phyloP scores from a whole-genome alignment of 2,113 vertebrate species.

The Cheirogaleus medius region DNA sequence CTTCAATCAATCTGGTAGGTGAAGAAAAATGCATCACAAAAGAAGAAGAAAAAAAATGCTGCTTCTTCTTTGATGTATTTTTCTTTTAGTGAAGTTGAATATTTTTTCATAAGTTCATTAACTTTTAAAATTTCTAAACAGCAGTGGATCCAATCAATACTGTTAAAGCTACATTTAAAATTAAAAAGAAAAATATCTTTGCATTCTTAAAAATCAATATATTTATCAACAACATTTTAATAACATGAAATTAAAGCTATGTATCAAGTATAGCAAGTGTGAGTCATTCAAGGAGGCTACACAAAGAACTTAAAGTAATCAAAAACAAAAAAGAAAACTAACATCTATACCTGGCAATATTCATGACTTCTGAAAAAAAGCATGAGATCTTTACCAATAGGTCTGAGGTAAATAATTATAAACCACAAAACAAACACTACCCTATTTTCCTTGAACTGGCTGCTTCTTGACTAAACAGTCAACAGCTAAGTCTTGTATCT shows the following conservation, averaged over 20 bases:
- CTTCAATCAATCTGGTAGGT: not conserved
- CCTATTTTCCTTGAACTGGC: not conserved
- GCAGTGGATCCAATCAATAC: not conserved
- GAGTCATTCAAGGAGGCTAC: constrained; percentile 54
- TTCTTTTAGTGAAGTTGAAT: not conserved
- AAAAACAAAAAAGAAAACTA: not conserved
- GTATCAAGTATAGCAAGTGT: constrained; percentile 63
- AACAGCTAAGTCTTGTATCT: constrained; percentile 74
- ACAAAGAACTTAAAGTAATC: constrained; percentile 70
- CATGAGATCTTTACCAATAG: not conserved
- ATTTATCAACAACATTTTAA: not conserved
- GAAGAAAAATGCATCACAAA: not conserved
- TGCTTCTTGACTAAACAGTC: not conserved
- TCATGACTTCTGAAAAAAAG: not conserved
- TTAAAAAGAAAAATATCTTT: not conserved
- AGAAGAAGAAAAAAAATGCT: no score
- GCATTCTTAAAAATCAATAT: not conserved
- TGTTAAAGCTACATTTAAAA: not conserved
- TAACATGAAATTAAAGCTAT: constrained; percentile 35
- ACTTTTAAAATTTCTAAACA: not conserved
- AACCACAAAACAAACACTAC: not conserved
- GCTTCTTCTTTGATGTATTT: not conserved
- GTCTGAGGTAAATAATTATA: not conserved
- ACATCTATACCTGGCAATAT: not conserved
- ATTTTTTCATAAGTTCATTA: not conserved